Conservation (phyloP, 2,888 invertebrate genomes). For the Macaria liturata region DNA sequence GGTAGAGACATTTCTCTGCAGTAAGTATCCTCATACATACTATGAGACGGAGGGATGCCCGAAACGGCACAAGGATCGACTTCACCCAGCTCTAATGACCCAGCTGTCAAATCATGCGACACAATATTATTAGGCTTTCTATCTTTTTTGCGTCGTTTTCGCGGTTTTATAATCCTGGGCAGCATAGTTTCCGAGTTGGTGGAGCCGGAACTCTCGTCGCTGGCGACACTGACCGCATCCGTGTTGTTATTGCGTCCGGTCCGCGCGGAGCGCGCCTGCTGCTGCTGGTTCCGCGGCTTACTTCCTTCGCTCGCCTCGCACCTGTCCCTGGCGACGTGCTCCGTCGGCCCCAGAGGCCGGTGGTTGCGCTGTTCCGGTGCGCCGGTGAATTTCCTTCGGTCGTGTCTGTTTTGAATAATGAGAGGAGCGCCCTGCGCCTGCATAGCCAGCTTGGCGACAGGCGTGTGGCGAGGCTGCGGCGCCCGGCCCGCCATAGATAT, state of each 20-base stretch:
- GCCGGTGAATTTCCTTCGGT: slow-evolving; percentile 73
- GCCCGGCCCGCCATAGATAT: slow-evolving; percentile 89
- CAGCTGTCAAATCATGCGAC: slow-evolving; percentile 69
- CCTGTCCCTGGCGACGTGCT: slow-evolving; percentile 61
- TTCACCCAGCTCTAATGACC: slow-evolving; percentile 69
- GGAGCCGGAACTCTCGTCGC: slow-evolving; percentile 89
- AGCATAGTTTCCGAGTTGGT: slow-evolving; percentile 88
- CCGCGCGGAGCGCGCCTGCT: slow-evolving; percentile 67
- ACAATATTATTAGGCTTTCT: slow-evolving; percentile 86
- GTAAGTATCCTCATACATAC: slow-evolving; percentile 77
- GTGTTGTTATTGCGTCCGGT: slow-evolving; percentile 80
- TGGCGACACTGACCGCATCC: slow-evolving; percentile 88
- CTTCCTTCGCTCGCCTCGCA: slow-evolving; percentile 68
- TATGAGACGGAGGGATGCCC: slow-evolving; percentile 58
- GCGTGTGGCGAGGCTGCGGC: slow-evolving; percentile 69
- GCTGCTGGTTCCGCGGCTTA: slow-evolving; percentile 71
- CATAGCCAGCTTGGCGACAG: slow-evolving; percentile 89
- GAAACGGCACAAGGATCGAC: slow-evolving; percentile 74
- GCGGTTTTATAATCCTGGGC: slow-evolving; percentile 94
- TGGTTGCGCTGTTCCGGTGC: slow-evolving; percentile 71
- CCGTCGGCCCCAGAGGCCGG: slow-evolving; percentile 59
- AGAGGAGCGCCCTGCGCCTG: slow-evolving; percentile 94
- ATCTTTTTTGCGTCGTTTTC: slow-evolving; percentile 95
- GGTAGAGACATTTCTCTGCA: slow-evolving; percentile 77
- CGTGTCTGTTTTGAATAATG: slow-evolving; percentile 87